A percentile compares a stretch with the other conserved stretches of the same genome.
Conservation (phyloP, 2,797 vertebrate species). For the Falco concolor region DNA sequence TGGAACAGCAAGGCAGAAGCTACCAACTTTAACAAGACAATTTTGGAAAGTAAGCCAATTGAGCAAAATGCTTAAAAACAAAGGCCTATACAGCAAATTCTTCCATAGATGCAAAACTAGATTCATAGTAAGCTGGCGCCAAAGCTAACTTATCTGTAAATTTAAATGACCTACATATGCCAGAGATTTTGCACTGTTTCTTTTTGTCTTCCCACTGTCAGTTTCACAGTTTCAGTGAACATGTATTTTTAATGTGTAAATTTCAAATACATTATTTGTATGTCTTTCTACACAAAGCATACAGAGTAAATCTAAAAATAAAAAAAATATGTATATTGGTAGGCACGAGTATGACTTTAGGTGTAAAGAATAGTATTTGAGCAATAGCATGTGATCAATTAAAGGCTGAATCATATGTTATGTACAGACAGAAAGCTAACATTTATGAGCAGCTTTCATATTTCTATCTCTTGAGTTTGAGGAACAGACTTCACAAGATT, state of each 20-base stretch:
- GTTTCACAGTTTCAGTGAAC: background rate
- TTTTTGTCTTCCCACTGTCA: slow-evolving; percentile 44
- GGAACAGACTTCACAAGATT: slow-evolving; percentile 18
- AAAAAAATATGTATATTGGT: background rate
- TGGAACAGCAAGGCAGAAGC: background rate
- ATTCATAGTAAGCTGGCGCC: background rate
- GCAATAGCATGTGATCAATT: background rate
- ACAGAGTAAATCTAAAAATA: background rate
- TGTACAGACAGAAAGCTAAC: background rate
- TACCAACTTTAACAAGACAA: background rate
- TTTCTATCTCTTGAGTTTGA: background rate
- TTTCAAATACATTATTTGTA: slow-evolving; percentile 43
- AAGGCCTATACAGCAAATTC: background rate
- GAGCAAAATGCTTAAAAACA: background rate
- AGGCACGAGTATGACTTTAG: background rate
- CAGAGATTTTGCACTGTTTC: slow-evolving; percentile 34
- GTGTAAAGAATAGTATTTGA: background rate
- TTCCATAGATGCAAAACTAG: background rate
- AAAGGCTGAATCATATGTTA: background rate
- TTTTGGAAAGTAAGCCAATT: background rate
- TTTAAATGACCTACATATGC: slow-evolving; percentile 56
- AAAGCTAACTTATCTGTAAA: slow-evolving; percentile 39
- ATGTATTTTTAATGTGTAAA: slow-evolving; percentile 56
- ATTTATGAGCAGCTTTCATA: background rate
- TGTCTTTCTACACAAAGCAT: background rate